Base-by-base conservation (phyloP, 2,113 vertebrate species). In the Sisor rabdophorus region DNA sequence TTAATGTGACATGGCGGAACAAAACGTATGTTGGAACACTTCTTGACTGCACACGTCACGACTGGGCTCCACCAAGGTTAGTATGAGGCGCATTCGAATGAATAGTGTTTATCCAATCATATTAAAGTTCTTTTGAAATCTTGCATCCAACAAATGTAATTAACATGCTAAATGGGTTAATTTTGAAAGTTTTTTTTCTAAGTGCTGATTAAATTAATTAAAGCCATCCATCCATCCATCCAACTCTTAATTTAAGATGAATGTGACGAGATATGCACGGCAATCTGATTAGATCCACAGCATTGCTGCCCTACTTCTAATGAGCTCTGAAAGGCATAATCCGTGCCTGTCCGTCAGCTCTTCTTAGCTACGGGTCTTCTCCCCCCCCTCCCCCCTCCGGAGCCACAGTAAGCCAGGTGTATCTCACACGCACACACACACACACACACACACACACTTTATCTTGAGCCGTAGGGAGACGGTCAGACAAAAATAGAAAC, bases 1-100 rank as follows among this genome's bases (percentile, higher is more conserved):
- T 99, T 26, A 99, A 99, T 0, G 97, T 99, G 73, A 99, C 97
- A 0, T 99, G 97, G 97, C 93, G 97, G 86, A 99, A 99, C 89
- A 99, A 99, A 92, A 98, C 97, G 0, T 99, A 99, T 0, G 97
- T 99, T 60, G 97, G 97, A 58, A 99, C 97, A 0, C 89, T 99
- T 81, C 89, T 99, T 58, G 97, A 99, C 89, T 99, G 97, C 77
- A 98, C 97, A 0, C 92, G 97, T 65, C 97, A 99, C 2, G 97
- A 98, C 85, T 99, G 97, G 97, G 97, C 97, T 4, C 97, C 97
- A 65, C 97, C 97, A 30, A 93, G 97, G 97, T 98, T 89, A 91
- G 86, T 11, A 30, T 74, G 0, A 63, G 17, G n/a, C 15, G 8
- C 13, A 56, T 30, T 30, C 16, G 8, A 10, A 50, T 15, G 8